Evolutionary conservation across 2,888 invertebrate genomes (phyloP).

Genomic region (Hypercompe scribonia): DNA sequence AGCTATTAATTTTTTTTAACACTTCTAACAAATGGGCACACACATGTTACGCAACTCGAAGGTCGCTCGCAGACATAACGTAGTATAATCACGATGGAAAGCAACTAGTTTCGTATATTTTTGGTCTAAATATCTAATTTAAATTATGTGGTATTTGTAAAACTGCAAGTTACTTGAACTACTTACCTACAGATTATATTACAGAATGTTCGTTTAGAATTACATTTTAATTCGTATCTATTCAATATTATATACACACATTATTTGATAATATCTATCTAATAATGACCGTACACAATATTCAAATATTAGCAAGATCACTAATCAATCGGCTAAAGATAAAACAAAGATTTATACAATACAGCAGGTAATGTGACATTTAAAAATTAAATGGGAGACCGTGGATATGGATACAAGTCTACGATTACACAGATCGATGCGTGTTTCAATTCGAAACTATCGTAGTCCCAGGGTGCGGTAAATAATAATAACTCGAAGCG

Average conservation of each 20-base stretch:
- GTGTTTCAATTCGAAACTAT: constrained; percentile 49
- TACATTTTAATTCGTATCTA: constrained; percentile 3
- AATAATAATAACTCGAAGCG: constrained; percentile 80
- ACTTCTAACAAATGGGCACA: constrained; percentile 54
- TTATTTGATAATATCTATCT: constrained; percentile 15
- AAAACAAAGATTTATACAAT: constrained; percentile 16
- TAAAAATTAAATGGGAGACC: constrained; percentile 35
- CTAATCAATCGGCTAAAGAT: constrained; percentile 1
- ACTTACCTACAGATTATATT: neutral
- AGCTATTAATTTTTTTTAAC: constrained; percentile 52
- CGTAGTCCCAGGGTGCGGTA: constrained; percentile 64
- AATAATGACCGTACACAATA: neutral
- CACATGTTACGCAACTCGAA: constrained; percentile 66
- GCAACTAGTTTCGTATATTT: constrained; percentile 16
- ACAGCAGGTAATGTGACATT: constrained; percentile 39
- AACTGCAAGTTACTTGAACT: neutral
- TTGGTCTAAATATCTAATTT: neutral
- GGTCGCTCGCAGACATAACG: constrained; percentile 51
- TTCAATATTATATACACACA: constrained; percentile 9
- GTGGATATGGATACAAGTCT: constrained; percentile 50
- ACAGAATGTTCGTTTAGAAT: neutral
- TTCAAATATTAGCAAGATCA: constrained; percentile 5
- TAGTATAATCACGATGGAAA: constrained; percentile 44
- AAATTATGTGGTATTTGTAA: neutral
- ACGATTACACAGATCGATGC: constrained; percentile 55